A percentile compares a stretch with the other conserved stretches of the same genome.
These are phyloP conservation scores for Bolborhynchus lineola DNA, from an alignment of 2,113 vertebrate genomes.

Conservation along the genomic window DNA sequence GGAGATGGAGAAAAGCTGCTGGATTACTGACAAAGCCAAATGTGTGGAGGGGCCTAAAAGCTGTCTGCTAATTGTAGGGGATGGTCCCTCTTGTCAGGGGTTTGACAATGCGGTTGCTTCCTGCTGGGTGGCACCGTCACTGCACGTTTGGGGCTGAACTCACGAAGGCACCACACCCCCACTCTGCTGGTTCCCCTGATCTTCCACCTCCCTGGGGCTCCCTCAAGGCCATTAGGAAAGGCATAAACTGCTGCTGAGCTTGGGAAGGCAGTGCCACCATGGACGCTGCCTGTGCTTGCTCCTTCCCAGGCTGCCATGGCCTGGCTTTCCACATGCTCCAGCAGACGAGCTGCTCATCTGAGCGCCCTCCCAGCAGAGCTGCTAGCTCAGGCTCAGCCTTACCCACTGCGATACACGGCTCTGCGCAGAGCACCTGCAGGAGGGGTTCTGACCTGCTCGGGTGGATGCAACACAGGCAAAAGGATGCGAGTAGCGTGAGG, in stretches of 20 bases:
- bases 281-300: not conserved
- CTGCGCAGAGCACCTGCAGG: not conserved
- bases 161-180: not conserved
- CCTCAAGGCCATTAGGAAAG: not conserved
- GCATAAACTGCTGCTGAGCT: not conserved
- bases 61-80: not conserved
- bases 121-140: not conserved
- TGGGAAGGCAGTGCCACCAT: not conserved
- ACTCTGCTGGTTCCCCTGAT: not conserved
- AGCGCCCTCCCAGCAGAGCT: not conserved
- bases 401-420: rapidly evolving
- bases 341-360: not conserved
- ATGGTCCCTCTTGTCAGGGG: not conserved
- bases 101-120: not conserved
- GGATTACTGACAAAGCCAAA: not conserved
- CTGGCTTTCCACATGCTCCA: not conserved
- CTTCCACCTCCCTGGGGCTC: rapidly evolving
- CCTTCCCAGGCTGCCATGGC: not conserved
- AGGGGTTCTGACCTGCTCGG: not conserved
- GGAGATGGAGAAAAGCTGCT: not conserved
- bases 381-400: not conserved
- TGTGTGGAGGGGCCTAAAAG: not conserved
- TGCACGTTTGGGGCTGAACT: not conserved
- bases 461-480: not conserved
- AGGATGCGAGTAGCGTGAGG: not conserved